These are phyloP conservation scores for Brienomyrus longianalis DNA, from an alignment of 2,113 vertebrate genomes.

Conservation along the genomic window DNA sequence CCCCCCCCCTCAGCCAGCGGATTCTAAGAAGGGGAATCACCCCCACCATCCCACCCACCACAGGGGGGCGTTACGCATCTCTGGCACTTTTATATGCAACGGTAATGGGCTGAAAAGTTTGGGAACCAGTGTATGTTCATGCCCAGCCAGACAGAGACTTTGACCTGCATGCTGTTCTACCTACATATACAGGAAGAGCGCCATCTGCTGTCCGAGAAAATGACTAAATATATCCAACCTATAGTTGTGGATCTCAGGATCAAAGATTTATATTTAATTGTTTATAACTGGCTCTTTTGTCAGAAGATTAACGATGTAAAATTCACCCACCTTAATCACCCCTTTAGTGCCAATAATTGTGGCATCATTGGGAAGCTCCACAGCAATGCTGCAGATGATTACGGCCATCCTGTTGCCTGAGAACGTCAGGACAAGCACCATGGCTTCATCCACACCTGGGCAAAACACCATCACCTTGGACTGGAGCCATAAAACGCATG, in stretches of 20 bases:
- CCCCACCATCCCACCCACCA: too few relatives aligned
- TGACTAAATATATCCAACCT: not conserved
- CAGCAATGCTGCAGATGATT: conserved; percentile 45
- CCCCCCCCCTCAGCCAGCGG: too few relatives aligned
- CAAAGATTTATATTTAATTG: not conserved
- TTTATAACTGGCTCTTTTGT: not conserved
- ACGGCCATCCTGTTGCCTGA: conserved; percentile 59
- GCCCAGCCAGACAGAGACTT: not conserved
- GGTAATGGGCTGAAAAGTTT: not conserved
- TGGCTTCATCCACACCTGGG: conserved; percentile 62
- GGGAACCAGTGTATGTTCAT: not conserved
- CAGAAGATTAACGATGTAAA: not conserved
- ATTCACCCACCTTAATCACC: conserved; percentile 55
- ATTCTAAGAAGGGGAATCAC: too few relatives aligned
- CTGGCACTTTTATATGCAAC: not conserved
- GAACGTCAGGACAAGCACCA: conserved; percentile 60
- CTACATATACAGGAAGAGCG: not conserved
- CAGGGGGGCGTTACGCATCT: not conserved
- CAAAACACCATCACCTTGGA: not conserved
- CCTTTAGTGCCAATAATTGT: conserved; percentile 65
- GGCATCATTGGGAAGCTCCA: conserved; percentile 54
- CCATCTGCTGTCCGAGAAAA: not conserved
- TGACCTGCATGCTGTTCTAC: not conserved
- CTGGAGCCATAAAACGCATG: not conserved
- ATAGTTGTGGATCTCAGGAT: not conserved